phyloP scores from a whole-genome alignment of 1,140 invertebrate genomes.

The Polypedilum pembai region DNA sequence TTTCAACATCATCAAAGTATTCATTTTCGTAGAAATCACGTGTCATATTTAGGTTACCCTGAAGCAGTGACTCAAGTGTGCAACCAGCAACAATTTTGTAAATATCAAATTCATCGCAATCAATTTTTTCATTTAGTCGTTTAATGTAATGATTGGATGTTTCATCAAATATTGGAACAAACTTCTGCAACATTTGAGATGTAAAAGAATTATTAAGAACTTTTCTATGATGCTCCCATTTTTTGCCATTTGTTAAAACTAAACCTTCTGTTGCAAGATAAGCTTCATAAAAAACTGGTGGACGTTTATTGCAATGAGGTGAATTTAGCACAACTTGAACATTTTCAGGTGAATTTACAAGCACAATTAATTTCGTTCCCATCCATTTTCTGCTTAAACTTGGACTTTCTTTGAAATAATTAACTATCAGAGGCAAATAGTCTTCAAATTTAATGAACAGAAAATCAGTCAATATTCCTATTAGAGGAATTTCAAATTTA shows the following conservation, averaged over 20 bases:
- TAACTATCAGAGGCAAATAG: not conserved
- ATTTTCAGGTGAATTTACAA: not conserved
- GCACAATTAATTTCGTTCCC: not conserved
- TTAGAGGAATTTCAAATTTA: not conserved
- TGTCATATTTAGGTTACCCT: not conserved
- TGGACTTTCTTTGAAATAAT: not conserved
- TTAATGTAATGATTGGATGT: not conserved
- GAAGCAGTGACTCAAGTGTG: not conserved
- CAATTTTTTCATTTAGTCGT: not conserved
- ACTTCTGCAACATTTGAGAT: not conserved
- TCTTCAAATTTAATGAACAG: not conserved
- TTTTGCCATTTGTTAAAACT: not conserved
- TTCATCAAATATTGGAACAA: not conserved
- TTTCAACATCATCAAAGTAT: not conserved
- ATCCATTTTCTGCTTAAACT: not conserved
- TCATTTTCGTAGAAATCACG: not conserved
- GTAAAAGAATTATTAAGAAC: not conserved
- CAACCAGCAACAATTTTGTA: not conserved
- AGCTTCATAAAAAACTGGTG: not conserved
- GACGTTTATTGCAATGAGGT: not conserved
- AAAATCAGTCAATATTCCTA: not conserved
- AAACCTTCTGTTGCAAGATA: not conserved
- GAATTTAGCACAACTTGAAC: not conserved
- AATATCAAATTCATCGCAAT: not conserved
- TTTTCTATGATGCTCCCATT: constrained; percentile 28